A percentile compares a stretch with the other conserved stretches of the same genome.
Evolutionary conservation across 1,140 invertebrate genomes (phyloP).

Genomic region (Platorchestia sp.): DNA sequence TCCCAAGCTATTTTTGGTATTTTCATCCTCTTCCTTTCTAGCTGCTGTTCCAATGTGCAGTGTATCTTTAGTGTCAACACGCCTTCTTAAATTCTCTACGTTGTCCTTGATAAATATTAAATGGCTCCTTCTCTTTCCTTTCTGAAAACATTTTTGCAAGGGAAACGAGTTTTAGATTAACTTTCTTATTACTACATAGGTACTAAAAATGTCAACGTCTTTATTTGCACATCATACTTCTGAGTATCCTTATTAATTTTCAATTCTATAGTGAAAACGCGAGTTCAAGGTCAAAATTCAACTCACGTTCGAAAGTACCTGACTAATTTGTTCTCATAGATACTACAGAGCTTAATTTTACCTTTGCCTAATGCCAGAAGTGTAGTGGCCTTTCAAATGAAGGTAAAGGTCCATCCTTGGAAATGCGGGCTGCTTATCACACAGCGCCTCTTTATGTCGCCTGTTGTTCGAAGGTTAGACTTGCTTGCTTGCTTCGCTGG

Average conservation of each 20-base stretch:
- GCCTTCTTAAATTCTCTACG: too few species aligned
- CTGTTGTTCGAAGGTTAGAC: background rate
- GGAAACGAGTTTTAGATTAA: too few species aligned
- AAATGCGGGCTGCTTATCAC: background rate
- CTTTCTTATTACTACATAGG: too few species aligned
- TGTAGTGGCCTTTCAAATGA: background rate
- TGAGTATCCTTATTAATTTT: background rate
- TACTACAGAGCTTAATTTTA: background rate
- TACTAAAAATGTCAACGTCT: too few species aligned
- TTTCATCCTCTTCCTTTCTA: too few species aligned
- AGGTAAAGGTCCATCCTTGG: background rate
- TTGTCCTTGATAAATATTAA: too few species aligned
- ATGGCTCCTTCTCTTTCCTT: too few species aligned
- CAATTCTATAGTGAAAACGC: background rate
- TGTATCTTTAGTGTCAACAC: too few species aligned
- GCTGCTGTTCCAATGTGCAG: too few species aligned
- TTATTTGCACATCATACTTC: background rate
- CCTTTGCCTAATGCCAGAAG: background rate
- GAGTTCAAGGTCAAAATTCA: background rate
- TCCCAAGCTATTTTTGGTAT: too few species aligned
- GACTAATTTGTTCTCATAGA: background rate
- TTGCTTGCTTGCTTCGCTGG: background rate
- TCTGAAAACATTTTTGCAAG: too few species aligned
- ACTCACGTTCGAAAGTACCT: background rate
- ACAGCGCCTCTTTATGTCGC: background rate